Conservation (phyloP, 2,113 vertebrate genomes). For the Garra rufa region DNA sequence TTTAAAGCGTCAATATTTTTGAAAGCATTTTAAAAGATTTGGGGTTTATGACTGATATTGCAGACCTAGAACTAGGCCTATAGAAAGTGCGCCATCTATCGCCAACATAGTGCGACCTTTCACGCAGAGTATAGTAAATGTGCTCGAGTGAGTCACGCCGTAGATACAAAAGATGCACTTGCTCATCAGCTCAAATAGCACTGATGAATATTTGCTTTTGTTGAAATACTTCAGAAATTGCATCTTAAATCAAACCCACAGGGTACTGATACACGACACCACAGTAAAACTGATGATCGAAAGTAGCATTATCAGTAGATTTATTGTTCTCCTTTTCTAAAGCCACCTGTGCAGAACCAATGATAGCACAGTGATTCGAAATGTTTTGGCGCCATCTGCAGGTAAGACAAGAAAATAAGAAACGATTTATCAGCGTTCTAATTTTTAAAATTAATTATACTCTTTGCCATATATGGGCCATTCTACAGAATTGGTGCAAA, state of each 20-base stretch:
- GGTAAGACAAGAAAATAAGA: slow-evolving; percentile 7
- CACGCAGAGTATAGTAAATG: background rate
- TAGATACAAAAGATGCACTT: background rate
- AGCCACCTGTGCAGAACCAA: background rate
- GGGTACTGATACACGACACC: background rate
- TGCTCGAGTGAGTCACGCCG: background rate
- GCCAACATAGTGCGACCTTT: background rate
- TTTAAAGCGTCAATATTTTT: background rate
- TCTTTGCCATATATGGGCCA: too few species aligned
- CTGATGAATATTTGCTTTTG: background rate
- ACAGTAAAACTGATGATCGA: background rate
- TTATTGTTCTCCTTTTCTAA: background rate
- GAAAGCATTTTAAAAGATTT: background rate
- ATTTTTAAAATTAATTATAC: too few species aligned
- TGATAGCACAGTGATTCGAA: background rate
- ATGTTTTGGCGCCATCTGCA: slow-evolving; percentile 56
- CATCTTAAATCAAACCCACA: background rate
- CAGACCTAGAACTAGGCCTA: background rate
- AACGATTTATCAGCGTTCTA: slow-evolving; percentile 26
- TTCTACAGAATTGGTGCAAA: too few species aligned
- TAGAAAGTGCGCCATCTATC: slow-evolving; percentile 11
- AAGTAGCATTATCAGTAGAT: too few species aligned
- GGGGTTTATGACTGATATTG: background rate
- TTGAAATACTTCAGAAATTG: background rate
- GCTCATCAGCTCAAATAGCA: background rate